Conservation (phyloP, 2,797 vertebrate genomes). For the Staurois parvus region DNA sequence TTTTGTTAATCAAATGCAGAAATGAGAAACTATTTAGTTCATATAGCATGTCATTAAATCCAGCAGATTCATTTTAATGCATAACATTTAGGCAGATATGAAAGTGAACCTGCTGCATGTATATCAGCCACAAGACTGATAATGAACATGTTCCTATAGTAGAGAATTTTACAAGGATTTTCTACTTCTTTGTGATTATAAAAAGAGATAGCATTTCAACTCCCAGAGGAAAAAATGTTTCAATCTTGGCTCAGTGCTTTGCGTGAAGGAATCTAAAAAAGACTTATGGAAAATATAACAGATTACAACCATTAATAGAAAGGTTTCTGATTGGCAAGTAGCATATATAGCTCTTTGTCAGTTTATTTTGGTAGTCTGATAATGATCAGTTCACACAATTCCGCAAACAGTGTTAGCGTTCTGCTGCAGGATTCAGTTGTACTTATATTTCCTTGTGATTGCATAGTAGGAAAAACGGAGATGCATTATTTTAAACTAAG, state of each 20-base stretch:
- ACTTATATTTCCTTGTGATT: neutral
- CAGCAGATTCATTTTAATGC: neutral
- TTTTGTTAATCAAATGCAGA: neutral
- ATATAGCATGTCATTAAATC: constrained; percentile 1
- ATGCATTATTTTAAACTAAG: neutral
- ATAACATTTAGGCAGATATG: neutral
- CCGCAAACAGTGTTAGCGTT: neutral
- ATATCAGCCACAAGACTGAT: neutral
- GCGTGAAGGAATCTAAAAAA: constrained; percentile 11
- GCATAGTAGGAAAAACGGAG: neutral
- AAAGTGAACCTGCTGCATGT: neutral
- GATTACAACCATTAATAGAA: neutral
- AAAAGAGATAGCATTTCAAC: neutral
- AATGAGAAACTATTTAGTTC: neutral
- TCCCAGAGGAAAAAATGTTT: neutral
- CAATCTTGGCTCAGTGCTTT: constrained; percentile 3
- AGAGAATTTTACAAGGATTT: neutral
- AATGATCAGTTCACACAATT: neutral
- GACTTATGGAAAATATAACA: neutral
- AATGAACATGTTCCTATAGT: neutral
- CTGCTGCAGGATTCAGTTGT: neutral
- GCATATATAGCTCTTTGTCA: neutral
- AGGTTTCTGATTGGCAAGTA: neutral
- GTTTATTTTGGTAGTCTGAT: neutral
- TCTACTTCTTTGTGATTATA: constrained; percentile 1